Conservation (phyloP, 2,113 vertebrate species). For the Colinus virginianus region DNA sequence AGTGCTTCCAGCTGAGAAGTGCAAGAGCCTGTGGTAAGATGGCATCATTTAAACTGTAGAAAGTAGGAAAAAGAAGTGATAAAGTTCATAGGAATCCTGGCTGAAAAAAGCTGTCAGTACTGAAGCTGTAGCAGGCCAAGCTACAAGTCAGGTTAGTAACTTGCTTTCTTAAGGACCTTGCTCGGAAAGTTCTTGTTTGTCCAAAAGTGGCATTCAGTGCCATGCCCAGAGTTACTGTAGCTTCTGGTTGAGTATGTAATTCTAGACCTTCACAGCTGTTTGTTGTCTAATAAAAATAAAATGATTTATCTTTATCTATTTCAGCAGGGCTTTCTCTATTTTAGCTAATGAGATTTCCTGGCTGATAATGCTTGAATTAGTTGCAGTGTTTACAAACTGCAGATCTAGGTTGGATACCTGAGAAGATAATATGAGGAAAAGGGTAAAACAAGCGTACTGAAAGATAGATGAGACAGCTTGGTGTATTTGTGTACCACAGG, state of each 20-base stretch:
- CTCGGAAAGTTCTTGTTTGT: background rate
- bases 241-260: background rate
- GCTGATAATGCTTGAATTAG: constrained; percentile 2
- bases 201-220: background rate
- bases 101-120: background rate
- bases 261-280: constrained; percentile 14
- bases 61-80: background rate
- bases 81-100: background rate
- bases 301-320: background rate
- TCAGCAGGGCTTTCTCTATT: constrained; percentile 7
- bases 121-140: background rate
- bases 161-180: background rate
- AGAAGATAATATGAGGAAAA: background rate
- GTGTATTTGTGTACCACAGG: background rate
- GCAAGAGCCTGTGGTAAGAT: background rate
- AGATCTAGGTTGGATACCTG: background rate
- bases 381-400: background rate
- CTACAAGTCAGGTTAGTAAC: background rate
- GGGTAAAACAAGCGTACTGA: background rate
- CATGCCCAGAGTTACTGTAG: background rate
- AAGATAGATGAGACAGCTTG: background rate
- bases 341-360: background rate
- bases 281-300: background rate
- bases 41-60: background rate
- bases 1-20: background rate